Percentiles rank a stretch among this genome's conserved stretches.
These are phyloP conservation scores for Linhomoeus sp. DNA, from an alignment of 2,888 invertebrate genomes.

Conservation along the genomic window DNA sequence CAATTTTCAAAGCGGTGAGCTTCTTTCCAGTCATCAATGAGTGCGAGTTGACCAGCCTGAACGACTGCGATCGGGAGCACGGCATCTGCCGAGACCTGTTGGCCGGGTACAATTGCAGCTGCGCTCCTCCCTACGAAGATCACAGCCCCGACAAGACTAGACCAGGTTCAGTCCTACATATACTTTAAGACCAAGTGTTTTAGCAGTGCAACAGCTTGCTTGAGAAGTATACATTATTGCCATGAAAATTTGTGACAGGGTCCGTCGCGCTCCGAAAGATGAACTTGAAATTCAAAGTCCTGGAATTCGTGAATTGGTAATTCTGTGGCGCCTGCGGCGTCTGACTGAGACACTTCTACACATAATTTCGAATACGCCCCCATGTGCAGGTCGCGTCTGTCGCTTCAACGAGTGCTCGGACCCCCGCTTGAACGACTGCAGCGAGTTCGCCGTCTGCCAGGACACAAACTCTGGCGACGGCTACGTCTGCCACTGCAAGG, in stretches of 20 bases:
- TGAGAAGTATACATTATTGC: too few species aligned
- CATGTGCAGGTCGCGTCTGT: neutral
- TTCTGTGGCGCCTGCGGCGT: too few species aligned
- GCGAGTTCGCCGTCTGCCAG: constrained; percentile 17
- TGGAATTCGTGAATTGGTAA: too few species aligned
- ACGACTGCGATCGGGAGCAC: constrained; percentile 21
- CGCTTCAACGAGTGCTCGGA: constrained; percentile 19
- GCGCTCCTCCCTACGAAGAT: neutral
- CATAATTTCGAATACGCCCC: too few species aligned
- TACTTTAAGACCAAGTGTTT: too few species aligned
- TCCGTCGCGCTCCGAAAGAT: too few species aligned
- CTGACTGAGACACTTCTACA: too few species aligned
- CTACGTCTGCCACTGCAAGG: constrained; percentile 17
- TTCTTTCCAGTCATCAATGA: constrained; percentile 23
- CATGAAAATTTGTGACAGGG: too few species aligned
- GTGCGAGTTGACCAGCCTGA: constrained; percentile 21
- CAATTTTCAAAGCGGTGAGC: too few species aligned
- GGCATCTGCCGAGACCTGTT: constrained; percentile 21
- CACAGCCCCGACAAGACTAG: neutral
- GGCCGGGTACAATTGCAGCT: constrained; percentile 13
- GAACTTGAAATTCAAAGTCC: too few species aligned
- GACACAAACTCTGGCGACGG: constrained; percentile 15
- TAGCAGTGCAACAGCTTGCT: too few species aligned
- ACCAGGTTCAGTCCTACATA: too few species aligned
- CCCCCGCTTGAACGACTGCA: constrained; percentile 15